Percentiles rank a stretch among this genome's conserved stretches.
Conservation (phyloP, 2,888 invertebrate species). For the Mactromeris polynyma region DNA sequence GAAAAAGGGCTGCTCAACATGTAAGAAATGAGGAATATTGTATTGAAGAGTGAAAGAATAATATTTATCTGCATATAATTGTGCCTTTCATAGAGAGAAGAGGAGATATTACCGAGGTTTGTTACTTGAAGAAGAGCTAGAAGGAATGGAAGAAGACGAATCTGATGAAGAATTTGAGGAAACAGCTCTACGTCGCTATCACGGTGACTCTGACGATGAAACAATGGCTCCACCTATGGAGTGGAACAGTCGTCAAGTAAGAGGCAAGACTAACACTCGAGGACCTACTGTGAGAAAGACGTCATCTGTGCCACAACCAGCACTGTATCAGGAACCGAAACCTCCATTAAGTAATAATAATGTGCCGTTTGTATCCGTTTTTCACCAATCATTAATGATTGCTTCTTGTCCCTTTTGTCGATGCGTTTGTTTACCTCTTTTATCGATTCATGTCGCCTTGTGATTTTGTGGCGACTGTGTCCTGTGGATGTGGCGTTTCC, state of each 20-base stretch:
- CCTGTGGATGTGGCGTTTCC: neutral
- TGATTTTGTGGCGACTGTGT: neutral
- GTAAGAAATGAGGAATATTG: neutral
- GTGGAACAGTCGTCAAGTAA: conserved; percentile 35
- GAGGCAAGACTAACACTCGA: neutral
- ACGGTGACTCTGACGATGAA: conserved; percentile 22
- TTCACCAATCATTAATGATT: neutral
- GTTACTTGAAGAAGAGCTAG: conserved; percentile 27
- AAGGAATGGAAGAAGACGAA: neutral
- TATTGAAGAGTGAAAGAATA: neutral
- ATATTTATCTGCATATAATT: neutral
- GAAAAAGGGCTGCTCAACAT: neutral
- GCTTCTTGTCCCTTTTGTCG: neutral
- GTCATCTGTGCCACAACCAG: conserved; percentile 31
- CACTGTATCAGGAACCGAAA: conserved; percentile 48
- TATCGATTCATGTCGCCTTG: neutral
- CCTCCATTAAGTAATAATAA: conserved; percentile 50
- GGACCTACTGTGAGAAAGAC: conserved; percentile 40
- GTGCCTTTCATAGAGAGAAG: conserved; percentile 48
- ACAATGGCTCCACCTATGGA: conserved; percentile 34
- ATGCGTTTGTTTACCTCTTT: neutral
- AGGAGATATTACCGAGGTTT: conserved; percentile 49
- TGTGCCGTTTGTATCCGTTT: neutral
- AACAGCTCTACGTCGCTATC: neutral
- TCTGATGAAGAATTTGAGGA: conserved; percentile 22